Base-by-base conservation (phyloP, 2,888 invertebrate species). In the Thalpophila matura region DNA sequence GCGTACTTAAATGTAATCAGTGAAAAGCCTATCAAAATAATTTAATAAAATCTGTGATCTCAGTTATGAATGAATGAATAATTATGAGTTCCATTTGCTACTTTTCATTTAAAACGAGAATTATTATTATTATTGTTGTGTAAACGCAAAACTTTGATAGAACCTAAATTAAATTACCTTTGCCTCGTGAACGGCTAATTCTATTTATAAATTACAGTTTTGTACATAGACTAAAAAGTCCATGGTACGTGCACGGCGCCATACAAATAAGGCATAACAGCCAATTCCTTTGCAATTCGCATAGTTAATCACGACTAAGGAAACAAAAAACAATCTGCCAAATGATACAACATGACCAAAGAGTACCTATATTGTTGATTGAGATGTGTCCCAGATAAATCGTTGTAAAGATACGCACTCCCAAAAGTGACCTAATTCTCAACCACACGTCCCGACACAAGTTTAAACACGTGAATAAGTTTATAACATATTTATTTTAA, bases 371-470 rank as follows among this genome's bases (percentile, higher is more conserved):
- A 46, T 51, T 66, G 43, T 40, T 66, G 61, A 62, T 79, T 65
- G 65, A 75, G 61, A 49, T 75, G 46, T 79, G 80, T 50, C 74
- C 77, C 77, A 80, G 57, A 62, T 78, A 67, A 56, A 67, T 64
- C 40, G 51, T 35, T 42, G 43, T 65, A 73, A 57, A 53, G 58
- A 51, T 20, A 55, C 75, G 10, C 71, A 58, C 65, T 38, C 63
- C 65, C 51, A 46, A 64, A 62, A 43, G 6, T 80, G 80, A 78
- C 80, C 77, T 37, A 60, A 56, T 79, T 78, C 60, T 26, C 67
- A 61, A 70, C 35, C 12, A 29, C 24, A 37, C 18, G 18, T 14
- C 42, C 37, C 31, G 14, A 45, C 49, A 70, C 26, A 43, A 79
- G 43, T 50, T 20, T 4, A 77, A 78, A 79, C 61, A 79, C 73